Percentiles rank a stretch among this genome's conserved stretches.
phyloP scores from a whole-genome alignment of 2,113 vertebrate genomes.

The Callionymus lyra region DNA sequence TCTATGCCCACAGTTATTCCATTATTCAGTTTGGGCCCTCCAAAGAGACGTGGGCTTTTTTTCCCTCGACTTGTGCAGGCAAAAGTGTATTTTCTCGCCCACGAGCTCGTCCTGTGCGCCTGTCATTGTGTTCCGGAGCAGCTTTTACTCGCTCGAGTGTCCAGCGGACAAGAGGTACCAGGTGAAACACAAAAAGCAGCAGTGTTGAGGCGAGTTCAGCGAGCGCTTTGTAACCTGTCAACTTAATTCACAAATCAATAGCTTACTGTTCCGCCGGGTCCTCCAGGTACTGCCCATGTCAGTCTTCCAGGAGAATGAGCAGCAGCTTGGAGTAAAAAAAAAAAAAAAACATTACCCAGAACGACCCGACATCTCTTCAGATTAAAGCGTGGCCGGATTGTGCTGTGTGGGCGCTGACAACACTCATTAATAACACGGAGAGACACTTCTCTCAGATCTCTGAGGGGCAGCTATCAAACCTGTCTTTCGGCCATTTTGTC shows the following conservation, averaged over 20 bases:
- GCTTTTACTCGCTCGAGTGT: constrained; percentile 10
- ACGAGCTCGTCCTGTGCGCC: too few species aligned
- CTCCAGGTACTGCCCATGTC: constrained; percentile 53
- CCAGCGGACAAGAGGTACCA: constrained; percentile 8
- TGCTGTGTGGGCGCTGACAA: constrained; percentile 44
- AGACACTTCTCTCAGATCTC: constrained; percentile 51
- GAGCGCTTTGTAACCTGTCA: constrained; percentile 57
- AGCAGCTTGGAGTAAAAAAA: constrained; percentile 13
- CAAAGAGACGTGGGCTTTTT: too few species aligned
- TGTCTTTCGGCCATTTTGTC: constrained; percentile 34
- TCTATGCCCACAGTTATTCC: too few species aligned
- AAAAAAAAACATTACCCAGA: constrained; percentile 44
- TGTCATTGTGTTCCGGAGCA: not conserved
- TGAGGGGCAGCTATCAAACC: constrained; percentile 39
- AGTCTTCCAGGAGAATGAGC: constrained; percentile 51
- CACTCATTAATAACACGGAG: constrained; percentile 51
- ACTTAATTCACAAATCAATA: constrained; percentile 64
- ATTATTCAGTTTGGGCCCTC: too few species aligned
- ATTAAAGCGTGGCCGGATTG: constrained; percentile 49
- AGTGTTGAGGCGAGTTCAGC: constrained; percentile 31
- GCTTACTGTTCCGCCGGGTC: constrained; percentile 50
- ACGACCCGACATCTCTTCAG: constrained; percentile 54
- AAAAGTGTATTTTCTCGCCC: too few species aligned
- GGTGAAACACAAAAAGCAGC: constrained; percentile 28
- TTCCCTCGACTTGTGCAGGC: too few species aligned